These are phyloP conservation scores for Ostrea edulis DNA, from an alignment of 1,140 invertebrate species.

Conservation along the genomic window DNA sequence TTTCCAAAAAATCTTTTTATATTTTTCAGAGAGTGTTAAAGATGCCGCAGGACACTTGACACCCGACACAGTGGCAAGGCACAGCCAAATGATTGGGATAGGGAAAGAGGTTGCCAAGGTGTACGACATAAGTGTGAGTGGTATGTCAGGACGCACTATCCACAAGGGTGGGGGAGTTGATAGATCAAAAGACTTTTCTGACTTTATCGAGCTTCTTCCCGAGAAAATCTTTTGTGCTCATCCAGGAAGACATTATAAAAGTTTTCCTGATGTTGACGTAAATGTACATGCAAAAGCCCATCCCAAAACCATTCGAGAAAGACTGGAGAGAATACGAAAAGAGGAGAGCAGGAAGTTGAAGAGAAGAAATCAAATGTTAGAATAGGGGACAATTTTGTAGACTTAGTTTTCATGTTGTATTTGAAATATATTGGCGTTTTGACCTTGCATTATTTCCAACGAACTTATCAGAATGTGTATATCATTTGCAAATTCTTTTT, in stretches of 20 bases:
- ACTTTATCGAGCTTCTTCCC: background rate
- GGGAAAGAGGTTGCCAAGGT: no score
- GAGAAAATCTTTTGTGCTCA: constrained; percentile 18
- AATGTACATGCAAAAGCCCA: background rate
- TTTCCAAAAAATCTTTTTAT: no score
- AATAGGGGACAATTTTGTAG: background rate
- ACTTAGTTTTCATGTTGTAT: no score
- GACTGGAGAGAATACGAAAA: constrained; percentile 15
- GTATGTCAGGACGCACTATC: background rate
- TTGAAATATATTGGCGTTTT: no score
- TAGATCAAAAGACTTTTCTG: constrained; percentile 2
- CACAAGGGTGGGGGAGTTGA: background rate
- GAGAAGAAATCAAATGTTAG: background rate
- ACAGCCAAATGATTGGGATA: no score
- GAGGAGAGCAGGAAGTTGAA: background rate
- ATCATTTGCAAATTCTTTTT: no score
- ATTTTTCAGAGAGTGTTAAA: no score
- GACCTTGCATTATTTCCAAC: no score
- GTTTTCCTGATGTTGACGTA: background rate
- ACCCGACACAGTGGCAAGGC: no score
- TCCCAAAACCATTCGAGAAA: constrained; percentile 3
- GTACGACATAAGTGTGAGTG: no score
- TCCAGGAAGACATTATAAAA: background rate
- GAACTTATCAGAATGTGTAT: no score
- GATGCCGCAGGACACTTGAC: no score